Evolutionary conservation across 1,140 invertebrate species (phyloP).

Genomic region (Dendrolimus punctatus): DNA sequence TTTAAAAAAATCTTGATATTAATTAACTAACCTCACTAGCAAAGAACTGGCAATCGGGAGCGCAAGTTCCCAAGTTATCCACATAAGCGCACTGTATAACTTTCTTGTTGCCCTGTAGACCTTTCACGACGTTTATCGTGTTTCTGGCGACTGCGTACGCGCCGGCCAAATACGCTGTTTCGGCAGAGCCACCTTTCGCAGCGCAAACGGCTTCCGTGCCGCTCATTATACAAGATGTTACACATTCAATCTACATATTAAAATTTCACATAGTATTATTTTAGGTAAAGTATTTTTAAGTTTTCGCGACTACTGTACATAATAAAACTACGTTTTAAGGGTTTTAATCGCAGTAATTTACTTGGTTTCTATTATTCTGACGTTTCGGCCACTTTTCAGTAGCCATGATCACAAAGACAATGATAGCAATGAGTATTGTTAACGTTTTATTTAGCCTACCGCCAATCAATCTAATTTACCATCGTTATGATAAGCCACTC

Average conservation of each 20-base stretch:
- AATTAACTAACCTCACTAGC: constrained; percentile 41
- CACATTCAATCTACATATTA: constrained; percentile 44
- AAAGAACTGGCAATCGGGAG: constrained; percentile 53
- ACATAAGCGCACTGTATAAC: constrained; percentile 74
- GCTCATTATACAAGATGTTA: constrained; percentile 57
- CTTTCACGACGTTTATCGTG: constrained; percentile 72
- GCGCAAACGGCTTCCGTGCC: constrained; percentile 41
- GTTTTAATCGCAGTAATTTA: too few species aligned
- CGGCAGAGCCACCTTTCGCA: constrained; percentile 36
- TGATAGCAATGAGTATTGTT: too few species aligned
- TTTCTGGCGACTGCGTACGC: constrained; percentile 74
- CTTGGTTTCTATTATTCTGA: too few species aligned
- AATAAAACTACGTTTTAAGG: too few species aligned
- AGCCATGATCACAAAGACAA: too few species aligned
- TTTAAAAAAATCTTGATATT: too few species aligned
- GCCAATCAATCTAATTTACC: too few species aligned
- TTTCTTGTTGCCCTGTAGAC: constrained; percentile 59
- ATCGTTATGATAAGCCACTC: too few species aligned
- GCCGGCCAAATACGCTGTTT: constrained; percentile 59
- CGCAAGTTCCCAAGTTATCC: constrained; percentile 45
- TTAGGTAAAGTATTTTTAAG: too few species aligned
- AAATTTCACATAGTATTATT: not conserved
- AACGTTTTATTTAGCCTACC: too few species aligned
- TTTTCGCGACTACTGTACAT: too few species aligned
- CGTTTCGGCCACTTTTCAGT: too few species aligned